Evolutionary conservation across 2,888 invertebrate genomes (phyloP), one percentile per base, ranked within the genome.

Genomic region (Drosophila demipolita): DNA sequence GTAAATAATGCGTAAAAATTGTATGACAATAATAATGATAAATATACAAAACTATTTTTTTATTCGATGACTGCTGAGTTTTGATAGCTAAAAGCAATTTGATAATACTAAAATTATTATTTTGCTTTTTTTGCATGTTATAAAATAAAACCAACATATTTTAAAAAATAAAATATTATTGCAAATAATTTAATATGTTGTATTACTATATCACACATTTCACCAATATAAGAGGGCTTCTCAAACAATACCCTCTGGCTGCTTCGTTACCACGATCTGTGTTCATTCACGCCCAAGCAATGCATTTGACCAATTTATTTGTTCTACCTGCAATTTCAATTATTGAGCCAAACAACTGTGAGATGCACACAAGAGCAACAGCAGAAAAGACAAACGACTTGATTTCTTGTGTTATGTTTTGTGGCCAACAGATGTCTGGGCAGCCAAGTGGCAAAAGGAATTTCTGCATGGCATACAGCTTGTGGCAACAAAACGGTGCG

Each of bases 361-460:
- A 61, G 70, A 23, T 15, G n/a, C 26, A 40, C 62, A 38, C 60
- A 54, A 68, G 70, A 48, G 55, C 55, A 55, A n/a, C 36, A 20
- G 23, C 12, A 53, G 52, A 20, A 40, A 36, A 61, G 29, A 36
- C 8, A 23, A 36, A 29, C n/a, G 15, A 33, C 0, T 20, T 40
- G 7, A 23, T 8, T 38, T 54, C 38, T 54, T 54, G 15, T 38
- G n/a, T 26, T 48, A 3, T 23, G 17, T 32, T 32, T 42, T 29
- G 42, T 9, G 45, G 20, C 55, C 49, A 70, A 49, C 67, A 69
- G 54, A 49, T 69, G 60, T 66, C 35, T 59, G 75, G 82, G 70
- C 84, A 84, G 69, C 74, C 87, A 87, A 59, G 80, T 87, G 84
- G 84, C 82, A 87, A 83, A 87, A 80, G 63, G 74, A 78, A 83